Conservation (phyloP, 2,113 vertebrate genomes). For the Entomyzon cyanotis region DNA sequence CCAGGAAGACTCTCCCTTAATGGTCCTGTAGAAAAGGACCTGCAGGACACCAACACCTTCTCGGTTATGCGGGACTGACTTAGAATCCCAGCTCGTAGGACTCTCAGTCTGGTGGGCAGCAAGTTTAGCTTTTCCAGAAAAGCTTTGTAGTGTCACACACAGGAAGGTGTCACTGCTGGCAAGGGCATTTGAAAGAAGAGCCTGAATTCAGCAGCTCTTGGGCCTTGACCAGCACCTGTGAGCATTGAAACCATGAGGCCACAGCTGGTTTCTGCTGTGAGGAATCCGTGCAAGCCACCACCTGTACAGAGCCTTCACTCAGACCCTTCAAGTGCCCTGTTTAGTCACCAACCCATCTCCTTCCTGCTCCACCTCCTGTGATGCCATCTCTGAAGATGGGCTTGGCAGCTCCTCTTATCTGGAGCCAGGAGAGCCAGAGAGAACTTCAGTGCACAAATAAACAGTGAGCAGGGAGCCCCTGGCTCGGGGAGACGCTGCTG, state of each 20-base stretch:
- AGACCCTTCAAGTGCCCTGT: background rate
- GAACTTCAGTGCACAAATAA: background rate
- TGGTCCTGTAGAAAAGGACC: background rate
- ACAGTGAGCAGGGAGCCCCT: slow-evolving; percentile 11
- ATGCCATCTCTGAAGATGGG: slow-evolving; percentile 28
- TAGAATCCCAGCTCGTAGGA: background rate
- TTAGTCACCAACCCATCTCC: background rate
- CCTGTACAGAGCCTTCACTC: background rate
- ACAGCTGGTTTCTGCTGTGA: background rate
- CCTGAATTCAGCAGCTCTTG: background rate
- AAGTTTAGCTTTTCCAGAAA: background rate
- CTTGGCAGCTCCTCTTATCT: slow-evolving; percentile 39
- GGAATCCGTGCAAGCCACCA: background rate
- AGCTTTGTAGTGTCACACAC: background rate
- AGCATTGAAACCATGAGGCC: background rate
- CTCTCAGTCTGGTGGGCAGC: background rate
- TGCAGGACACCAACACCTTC: background rate
- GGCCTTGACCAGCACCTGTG: background rate
- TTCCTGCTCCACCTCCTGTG: slow-evolving; percentile 12
- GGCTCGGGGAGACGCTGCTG: background rate
- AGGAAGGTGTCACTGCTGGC: background rate
- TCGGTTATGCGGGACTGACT: background rate
- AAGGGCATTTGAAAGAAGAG: background rate
- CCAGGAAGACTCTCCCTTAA: background rate
- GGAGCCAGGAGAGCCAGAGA: background rate